phyloP scores from a whole-genome alignment of 2,888 invertebrate genomes.

The Luperina testacea region DNA sequence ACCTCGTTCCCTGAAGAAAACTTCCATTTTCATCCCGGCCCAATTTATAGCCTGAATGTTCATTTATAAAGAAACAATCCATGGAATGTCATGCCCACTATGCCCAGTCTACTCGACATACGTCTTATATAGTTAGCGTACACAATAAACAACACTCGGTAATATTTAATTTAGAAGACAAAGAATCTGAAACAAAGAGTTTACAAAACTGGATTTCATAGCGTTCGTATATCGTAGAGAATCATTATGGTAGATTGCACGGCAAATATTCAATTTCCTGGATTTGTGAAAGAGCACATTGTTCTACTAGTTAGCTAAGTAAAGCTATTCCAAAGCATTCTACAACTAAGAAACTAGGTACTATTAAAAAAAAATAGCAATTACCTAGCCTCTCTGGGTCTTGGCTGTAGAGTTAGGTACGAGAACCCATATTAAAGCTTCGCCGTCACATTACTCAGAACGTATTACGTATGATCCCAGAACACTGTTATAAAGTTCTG shows the following conservation, averaged over 20 bases:
- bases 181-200: slow-evolving; percentile 13
- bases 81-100: slow-evolving; percentile 4
- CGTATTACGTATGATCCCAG: slow-evolving; percentile 7
- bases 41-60: slow-evolving; percentile 59
- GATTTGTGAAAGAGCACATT: not conserved
- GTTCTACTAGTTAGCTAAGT: not conserved
- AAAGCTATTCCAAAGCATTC: not conserved
- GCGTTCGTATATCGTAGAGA: not conserved
- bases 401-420: not conserved
- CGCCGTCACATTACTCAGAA: slow-evolving; percentile 19
- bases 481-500: slow-evolving; percentile 32
- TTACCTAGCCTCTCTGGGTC: not conserved
- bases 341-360: not conserved
- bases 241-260: not conserved
- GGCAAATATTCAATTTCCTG: not conserved
- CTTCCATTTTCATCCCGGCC: slow-evolving; percentile 69
- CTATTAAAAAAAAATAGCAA: not conserved
- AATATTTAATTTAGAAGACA: not conserved
- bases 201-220: not conserved
- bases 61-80: slow-evolving; percentile 30
- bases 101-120: slow-evolving; percentile 7
- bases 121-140: not conserved
- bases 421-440: slow-evolving; percentile 4
- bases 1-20: slow-evolving; percentile 75
- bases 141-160: slow-evolving; percentile 8